Evolutionary conservation across 2,797 vertebrate genomes (phyloP), one percentile per base, ranked within the genome.

Genomic region (Epinephelus awoara): DNA sequence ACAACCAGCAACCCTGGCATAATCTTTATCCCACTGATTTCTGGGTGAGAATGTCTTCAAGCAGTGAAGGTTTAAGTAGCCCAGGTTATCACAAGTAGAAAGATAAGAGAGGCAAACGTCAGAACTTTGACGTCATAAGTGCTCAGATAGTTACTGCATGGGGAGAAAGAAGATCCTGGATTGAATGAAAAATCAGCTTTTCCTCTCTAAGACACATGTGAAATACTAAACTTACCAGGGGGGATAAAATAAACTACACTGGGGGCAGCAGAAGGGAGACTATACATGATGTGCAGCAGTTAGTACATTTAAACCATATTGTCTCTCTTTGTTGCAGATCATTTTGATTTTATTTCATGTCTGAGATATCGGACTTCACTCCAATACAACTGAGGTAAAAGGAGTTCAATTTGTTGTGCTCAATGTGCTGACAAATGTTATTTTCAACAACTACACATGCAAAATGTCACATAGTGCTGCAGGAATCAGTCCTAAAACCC

Each of bases 21-120:
- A 70, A 87, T 86, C 82, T 72, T 80, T 61, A 83, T 86, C 55
- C 72, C 57, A 3, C 65, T 67, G 57, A 64, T 79, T 81, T 56
- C 13, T 38, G 6, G 59, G 2, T 21, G 54, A 76, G 40, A 75
- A 44, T 44, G 68, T 68, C 38, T 78, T 62, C n/a, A 50, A 55
- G 57, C 29, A 2, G 51, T 15, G 13, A 23, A 51, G 62, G 47
- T 63, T 86, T 77, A 73, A 81, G 47, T 27, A 34, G 56, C 54
- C 5, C 11, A n/a, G 68, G 81, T 75, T 69, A 59, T 75, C 62
- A 66, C 62, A 69, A 65, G 58, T 34, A 64, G 25, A 67, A 19
- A 27, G 79, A 81, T 77, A 75, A 80, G 23, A 64, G 29, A 65
- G 52, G 64, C 21, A 65, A 62, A 62, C 1, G 64, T 73, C 40